Conservation (phyloP, 2,888 invertebrate genomes). For the Himalopsyche japonica region DNA sequence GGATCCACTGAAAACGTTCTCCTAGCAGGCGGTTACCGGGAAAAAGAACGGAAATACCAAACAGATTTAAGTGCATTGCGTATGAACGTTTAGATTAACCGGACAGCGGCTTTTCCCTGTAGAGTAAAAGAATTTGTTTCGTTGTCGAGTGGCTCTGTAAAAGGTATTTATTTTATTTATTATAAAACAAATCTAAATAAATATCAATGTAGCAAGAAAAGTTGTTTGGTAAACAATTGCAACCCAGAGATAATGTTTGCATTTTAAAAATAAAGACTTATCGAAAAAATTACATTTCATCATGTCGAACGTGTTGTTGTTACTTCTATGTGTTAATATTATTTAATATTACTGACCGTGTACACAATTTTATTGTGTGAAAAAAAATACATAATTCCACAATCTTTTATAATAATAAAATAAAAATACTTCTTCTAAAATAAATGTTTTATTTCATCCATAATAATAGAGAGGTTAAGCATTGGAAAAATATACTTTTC, state of each 20-base stretch:
- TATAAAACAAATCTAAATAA: too few relatives aligned
- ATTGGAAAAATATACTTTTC: neutral
- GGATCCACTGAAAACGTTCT: constrained; percentile 97
- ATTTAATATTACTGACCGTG: too few relatives aligned
- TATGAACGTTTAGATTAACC: neutral
- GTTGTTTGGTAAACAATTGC: too few relatives aligned
- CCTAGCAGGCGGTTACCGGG: constrained; percentile 56
- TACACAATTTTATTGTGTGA: too few relatives aligned
- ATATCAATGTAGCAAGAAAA: too few relatives aligned
- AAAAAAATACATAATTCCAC: neutral
- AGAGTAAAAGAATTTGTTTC: neutral
- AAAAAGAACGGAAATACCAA: constrained; percentile 12
- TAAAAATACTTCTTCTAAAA: neutral
- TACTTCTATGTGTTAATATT: too few relatives aligned
- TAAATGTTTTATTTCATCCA: neutral
- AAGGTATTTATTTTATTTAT: too few relatives aligned
- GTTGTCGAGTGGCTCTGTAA: neutral
- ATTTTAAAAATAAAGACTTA: too few relatives aligned
- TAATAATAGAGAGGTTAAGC: neutral
- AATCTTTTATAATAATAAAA: neutral
- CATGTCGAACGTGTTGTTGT: too few relatives aligned
- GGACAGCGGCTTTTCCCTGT: neutral
- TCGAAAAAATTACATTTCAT: too few relatives aligned
- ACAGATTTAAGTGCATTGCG: neutral
- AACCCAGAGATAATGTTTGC: too few relatives aligned